Evolutionary conservation across 2,888 invertebrate species (phyloP).

Genomic region (Tridacna gigas): DNA sequence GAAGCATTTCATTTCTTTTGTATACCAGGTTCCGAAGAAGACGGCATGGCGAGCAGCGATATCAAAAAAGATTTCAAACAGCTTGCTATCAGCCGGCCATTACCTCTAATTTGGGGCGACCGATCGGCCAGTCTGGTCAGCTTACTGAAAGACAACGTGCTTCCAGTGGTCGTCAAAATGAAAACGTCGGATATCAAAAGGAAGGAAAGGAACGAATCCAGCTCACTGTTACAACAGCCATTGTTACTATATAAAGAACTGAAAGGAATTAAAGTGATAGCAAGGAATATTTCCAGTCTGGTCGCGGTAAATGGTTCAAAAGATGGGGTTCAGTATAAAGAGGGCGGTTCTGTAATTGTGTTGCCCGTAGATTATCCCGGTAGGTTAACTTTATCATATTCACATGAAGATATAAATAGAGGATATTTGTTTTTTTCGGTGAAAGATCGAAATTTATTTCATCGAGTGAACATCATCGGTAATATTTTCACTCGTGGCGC

Average conservation of each 20-base stretch:
- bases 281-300: conserved; percentile 68
- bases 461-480: too few relatives aligned
- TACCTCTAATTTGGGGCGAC: conserved; percentile 63
- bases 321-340: conserved; percentile 61
- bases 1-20: too few relatives aligned
- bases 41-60: not conserved
- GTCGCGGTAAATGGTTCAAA: conserved; percentile 55
- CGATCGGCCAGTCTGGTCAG: conserved; percentile 55
- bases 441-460: too few relatives aligned
- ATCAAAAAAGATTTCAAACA: conserved; percentile 21
- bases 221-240: conserved; percentile 64
- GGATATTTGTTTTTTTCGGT: too few relatives aligned
- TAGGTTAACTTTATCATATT: too few relatives aligned
- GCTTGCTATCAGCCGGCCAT: conserved; percentile 6
- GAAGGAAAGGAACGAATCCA: conserved; percentile 6
- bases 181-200: conserved; percentile 55
- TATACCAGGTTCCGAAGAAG: not conserved
- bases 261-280: conserved; percentile 66
- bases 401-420: too few relatives aligned
- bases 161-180: conserved; percentile 70
- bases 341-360: conserved; percentile 68
- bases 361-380: conserved; percentile 70
- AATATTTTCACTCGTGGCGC: too few relatives aligned
- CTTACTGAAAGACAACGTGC: conserved; percentile 58
- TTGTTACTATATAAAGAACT: conserved; percentile 68